Conservation (phyloP, 2,113 vertebrate genomes). For the Nannobrachium achirus region DNA sequence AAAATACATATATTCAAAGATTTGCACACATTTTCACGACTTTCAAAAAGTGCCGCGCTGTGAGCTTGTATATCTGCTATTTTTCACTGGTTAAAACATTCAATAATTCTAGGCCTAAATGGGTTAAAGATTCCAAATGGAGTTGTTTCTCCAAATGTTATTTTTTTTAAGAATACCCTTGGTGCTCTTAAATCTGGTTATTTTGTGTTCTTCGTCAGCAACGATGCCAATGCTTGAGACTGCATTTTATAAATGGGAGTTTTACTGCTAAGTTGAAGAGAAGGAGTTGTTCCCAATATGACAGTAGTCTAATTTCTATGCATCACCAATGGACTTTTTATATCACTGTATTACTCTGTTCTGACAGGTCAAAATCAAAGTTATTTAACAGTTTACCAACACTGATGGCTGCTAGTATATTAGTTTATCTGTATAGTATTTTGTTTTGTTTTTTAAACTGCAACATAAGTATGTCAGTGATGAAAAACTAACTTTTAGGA, state of each 20-base stretch:
- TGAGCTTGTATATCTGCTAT: too few relatives aligned
- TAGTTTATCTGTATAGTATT: background rate
- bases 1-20: too few relatives aligned
- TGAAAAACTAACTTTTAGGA: conserved; percentile 46
- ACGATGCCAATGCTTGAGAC: conserved; percentile 17
- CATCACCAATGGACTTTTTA: conserved; percentile 30
- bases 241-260: background rate
- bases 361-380: conserved; percentile 36
- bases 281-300: conserved; percentile 5
- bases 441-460: conserved; percentile 29
- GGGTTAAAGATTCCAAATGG: background rate
- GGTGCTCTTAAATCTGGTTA: conserved; percentile 33
- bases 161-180: conserved; percentile 3
- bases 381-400: conserved; percentile 37
- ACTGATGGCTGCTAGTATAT: conserved; percentile 38
- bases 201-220: conserved; percentile 1
- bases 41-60: too few relatives aligned
- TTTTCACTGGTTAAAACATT: too few relatives aligned
- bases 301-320: conserved; percentile 29
- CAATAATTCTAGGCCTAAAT: too few relatives aligned
- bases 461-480: conserved; percentile 28
- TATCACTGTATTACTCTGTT: conserved; percentile 22
- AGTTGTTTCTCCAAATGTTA: background rate
- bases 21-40: too few relatives aligned
- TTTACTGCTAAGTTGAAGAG: conserved; percentile 16